Evolutionary conservation across 2,113 vertebrate species (phyloP), one percentile per base, ranked within the genome.

Genomic region (Cercopithecus mona): DNA sequence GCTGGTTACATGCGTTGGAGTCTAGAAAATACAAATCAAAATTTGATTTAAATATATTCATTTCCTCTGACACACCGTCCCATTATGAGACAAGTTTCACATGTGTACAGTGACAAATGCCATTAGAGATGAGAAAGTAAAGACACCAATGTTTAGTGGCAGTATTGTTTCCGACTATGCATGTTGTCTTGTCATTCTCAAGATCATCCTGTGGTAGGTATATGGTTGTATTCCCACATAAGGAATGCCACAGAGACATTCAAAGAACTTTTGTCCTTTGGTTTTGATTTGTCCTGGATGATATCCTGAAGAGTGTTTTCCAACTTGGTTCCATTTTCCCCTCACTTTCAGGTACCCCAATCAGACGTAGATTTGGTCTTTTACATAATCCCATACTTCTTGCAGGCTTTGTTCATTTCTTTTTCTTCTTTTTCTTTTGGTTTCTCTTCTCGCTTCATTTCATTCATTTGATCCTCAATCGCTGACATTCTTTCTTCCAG

Each of bases 11-110:
- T 89, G 27, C 25, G 12, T 5, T 17, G 23, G 64, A 78, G 43
- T 86, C 43, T 10, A 96, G 84, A 78, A 96, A 79, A 82, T 96
- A 23, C 52, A 82, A 78, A 45, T 43, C 43, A 55, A 86, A 94
- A 52, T 79, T 73, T 89, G 79, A 93, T 76, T 91, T 95, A 59
- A 80, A 97, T 79, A 7, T 68, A 61, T 92, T 81, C 4, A 27
- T 87, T 93, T 86, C 25, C 45, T 70, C 1, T 80, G 40, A 70
- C 1, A 61, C 3, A 43, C 35, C 57, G 2, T 50, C 2, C 2
- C 12, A 10, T 73, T 52, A 25, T 50, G 72, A 84, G 25, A 32
- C 10, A 89, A 14, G 70, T 12, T 50, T 85, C 17, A 12, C 10
- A 20, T 8, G 61, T 68, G 17, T 4, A 20, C 3, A 35, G 1